Conservation (phyloP, 92 coral and sea anemone species). For the Actinernus sp. region DNA sequence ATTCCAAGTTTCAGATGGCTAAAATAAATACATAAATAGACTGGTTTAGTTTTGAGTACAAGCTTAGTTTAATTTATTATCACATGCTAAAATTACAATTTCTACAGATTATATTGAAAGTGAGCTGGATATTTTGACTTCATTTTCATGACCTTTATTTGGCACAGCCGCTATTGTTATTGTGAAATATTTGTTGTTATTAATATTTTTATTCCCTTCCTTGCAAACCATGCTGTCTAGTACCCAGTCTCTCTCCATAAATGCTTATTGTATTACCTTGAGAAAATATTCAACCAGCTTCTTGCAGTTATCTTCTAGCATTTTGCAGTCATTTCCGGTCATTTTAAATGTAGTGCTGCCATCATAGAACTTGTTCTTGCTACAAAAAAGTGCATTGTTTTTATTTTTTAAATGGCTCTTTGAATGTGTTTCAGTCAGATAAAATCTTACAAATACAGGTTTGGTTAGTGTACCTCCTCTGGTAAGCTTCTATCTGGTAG, state of each 20-base stretch:
- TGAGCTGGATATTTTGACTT: too few relatives aligned
- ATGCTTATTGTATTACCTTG: slow-evolving; percentile 18
- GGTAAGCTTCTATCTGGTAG: slow-evolving; percentile 2
- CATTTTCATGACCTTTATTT: too few relatives aligned
- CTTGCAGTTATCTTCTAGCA: slow-evolving; percentile 22
- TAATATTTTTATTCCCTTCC: not conserved
- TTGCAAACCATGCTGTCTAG: too few relatives aligned
- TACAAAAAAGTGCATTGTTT: not conserved
- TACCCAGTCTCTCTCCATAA: too few relatives aligned
- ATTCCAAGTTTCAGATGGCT: slow-evolving; percentile 7
- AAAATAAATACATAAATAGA: not conserved
- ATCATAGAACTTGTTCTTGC: slow-evolving; percentile 46
- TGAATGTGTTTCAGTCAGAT: not conserved
- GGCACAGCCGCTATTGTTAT: too few relatives aligned
- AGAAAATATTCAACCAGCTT: slow-evolving; percentile 17
- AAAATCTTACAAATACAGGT: too few relatives aligned
- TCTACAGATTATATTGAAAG: too few relatives aligned
- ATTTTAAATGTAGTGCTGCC: slow-evolving; percentile 38
- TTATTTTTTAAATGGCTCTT: not conserved
- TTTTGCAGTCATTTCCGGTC: slow-evolving; percentile 47
- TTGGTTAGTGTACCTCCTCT: not conserved
- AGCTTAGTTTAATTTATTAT: too few relatives aligned
- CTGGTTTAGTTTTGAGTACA: too few relatives aligned
- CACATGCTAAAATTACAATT: too few relatives aligned
- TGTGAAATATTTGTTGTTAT: too few relatives aligned